Evolutionary conservation across 2,797 vertebrate species (phyloP), one percentile per base, ranked within the genome.

Genomic region (Macroramphosus scolopax): DNA sequence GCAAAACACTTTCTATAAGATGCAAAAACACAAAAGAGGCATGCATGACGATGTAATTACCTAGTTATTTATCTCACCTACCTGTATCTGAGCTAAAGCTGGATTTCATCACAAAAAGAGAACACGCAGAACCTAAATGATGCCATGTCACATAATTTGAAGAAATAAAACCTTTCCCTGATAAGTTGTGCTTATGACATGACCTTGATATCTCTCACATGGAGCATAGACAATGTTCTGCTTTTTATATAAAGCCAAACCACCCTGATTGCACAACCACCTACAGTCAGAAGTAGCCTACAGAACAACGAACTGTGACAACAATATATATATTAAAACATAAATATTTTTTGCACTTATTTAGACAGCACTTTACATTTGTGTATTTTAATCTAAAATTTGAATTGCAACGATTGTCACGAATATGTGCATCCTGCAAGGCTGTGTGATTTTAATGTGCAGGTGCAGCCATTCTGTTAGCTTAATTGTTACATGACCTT

Each of bases 401-500:
- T 40, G 3, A 38, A n/a, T 16, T 18, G n/a, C 6, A 48, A 17
- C 0, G 18, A 41, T 8, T 8, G 22, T 32, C 8, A n/a, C 2
- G 15, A n/a, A 8, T 17, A 13, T 39, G 28, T 37, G 18, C 25
- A 57, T 43, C 29, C 14, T 50, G 11, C 22, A 42, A 17, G n/a
- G 5, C 10, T 62, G 34, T 30, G 7, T 40, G 57, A 25, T 63
- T 59, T 52, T 33, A 6, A 51, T 42, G 15, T 47, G 51, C 53
- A 75, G 70, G 57, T 78, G 71, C 75, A 79, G 53, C 48, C 54
- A 15, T 33, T 20, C 67, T 53, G 69, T 81, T 81, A 85, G 85
- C 84, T 84, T n/a, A n/a, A n/a, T n/a, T n/a, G n/a, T n/a, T 77
- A 55, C 66, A 72, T 87, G 85, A 88, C 87, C 84, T 87, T 87